Percentiles rank a stretch among this genome's conserved stretches.
phyloP scores from a whole-genome alignment of 2,113 vertebrate genomes.

The Tretioscincus oriximinensis region DNA sequence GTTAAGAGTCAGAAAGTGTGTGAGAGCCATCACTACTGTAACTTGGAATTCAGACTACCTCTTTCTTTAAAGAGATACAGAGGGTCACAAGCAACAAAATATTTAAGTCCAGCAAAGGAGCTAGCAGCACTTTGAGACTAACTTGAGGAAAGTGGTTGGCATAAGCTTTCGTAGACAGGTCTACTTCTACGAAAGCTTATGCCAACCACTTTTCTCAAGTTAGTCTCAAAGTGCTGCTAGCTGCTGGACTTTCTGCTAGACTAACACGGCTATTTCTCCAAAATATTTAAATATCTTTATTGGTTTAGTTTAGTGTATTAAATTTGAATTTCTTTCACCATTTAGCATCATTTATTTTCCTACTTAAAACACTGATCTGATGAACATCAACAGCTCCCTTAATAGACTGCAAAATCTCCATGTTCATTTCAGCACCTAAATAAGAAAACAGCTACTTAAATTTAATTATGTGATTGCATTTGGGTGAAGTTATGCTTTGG shows the following conservation, averaged over 20 bases:
- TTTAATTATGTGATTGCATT: constrained; percentile 23
- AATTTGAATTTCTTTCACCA: background rate
- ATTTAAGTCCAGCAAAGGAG: no score
- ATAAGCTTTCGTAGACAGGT: no score
- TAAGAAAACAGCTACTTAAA: constrained; percentile 19
- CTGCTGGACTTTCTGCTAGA: no score
- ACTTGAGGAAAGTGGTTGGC: no score
- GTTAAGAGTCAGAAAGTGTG: no score
- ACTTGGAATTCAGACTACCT: background rate
- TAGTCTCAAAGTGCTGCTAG: no score
- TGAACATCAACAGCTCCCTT: constrained; percentile 5
- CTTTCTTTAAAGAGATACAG: background rate
- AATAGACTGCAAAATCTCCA: background rate
- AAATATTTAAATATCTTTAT: constrained; percentile 3
- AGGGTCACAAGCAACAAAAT: background rate
- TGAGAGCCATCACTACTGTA: background rate
- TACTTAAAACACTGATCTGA: constrained; percentile 4
- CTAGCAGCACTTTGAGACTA: no score
- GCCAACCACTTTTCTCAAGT: no score
- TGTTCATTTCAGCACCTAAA: constrained; percentile 33
- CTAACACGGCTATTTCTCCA: no score
- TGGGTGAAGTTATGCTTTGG: constrained; percentile 7
- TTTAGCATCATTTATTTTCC: constrained; percentile 16
- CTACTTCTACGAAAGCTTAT: no score
- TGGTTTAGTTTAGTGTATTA: constrained; percentile 8